Percentiles rank a stretch among this genome's conserved stretches.
Evolutionary conservation across 2,113 vertebrate genomes (phyloP).

Genomic region (Sebastes schlegelii): DNA sequence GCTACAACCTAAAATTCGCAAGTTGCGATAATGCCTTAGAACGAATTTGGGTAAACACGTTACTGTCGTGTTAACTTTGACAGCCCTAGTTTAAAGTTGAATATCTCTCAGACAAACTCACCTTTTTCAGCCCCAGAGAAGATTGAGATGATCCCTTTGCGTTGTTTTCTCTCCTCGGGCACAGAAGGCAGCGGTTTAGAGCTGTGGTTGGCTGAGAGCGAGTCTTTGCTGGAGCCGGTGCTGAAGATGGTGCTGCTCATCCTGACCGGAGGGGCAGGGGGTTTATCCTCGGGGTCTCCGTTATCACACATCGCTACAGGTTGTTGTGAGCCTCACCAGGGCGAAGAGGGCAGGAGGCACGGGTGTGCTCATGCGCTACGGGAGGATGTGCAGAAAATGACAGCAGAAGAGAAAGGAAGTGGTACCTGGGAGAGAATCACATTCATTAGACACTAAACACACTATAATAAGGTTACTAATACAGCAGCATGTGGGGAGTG

Average conservation of each 20-base stretch:
- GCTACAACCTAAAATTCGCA: too few relatives aligned
- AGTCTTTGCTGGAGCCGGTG: conserved; percentile 89
- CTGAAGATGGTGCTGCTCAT: conserved; percentile 95
- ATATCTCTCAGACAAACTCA: conserved; percentile 41
- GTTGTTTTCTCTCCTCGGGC: conserved; percentile 95
- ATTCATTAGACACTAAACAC: background rate
- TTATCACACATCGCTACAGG: conserved; percentile 92
- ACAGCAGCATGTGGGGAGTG: background rate
- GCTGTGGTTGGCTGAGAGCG: conserved; percentile 91
- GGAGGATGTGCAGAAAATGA: conserved; percentile 5
- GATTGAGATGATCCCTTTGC: conserved; percentile 97
- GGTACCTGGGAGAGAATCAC: conserved; percentile 38
- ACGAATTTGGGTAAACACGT: too few relatives aligned
- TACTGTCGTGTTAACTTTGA: too few relatives aligned
- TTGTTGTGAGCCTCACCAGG: conserved; percentile 32
- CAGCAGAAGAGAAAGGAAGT: background rate
- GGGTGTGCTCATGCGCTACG: conserved; percentile 51
- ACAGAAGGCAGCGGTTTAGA: conserved; percentile 96
- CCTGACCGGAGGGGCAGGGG: conserved; percentile 96
- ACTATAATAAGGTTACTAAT: background rate
- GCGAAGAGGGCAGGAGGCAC: conserved; percentile 44
- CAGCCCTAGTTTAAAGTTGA: too few relatives aligned
- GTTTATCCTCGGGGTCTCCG: conserved; percentile 96
- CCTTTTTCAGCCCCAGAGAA: conserved; percentile 95
- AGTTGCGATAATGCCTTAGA: too few relatives aligned